Percentiles rank a stretch among this genome's conserved stretches.
phyloP scores from a whole-genome alignment of 2,888 invertebrate species.

The Morpho achilles region DNA sequence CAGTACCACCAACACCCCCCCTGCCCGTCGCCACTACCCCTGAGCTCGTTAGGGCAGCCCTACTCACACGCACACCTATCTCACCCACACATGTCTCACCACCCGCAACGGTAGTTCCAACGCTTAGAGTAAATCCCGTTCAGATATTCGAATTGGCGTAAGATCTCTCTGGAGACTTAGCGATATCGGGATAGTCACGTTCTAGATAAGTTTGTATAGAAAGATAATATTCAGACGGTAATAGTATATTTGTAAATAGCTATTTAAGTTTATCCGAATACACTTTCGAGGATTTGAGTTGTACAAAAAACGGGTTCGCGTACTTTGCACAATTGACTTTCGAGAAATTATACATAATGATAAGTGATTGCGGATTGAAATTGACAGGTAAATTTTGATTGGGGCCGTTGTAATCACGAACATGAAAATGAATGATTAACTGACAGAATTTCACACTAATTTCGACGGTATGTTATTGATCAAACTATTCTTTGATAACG shows the following conservation, averaged over 20 bases:
- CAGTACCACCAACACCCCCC: constrained; percentile 87
- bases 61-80: constrained; percentile 77
- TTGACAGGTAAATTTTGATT: constrained; percentile 52
- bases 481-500: neutral
- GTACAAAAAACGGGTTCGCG: constrained; percentile 35
- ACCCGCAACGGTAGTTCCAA: constrained; percentile 88
- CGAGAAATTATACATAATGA: constrained; percentile 32
- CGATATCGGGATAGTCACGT: constrained; percentile 64
- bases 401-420: constrained; percentile 5
- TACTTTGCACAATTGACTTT: constrained; percentile 41
- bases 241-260: constrained; percentile 67
- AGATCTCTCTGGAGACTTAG: constrained; percentile 29
- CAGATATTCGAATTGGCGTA: constrained; percentile 33
- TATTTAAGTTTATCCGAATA: constrained; percentile 31
- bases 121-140: constrained; percentile 48
- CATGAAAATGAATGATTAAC: constrained; percentile 20
- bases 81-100: constrained; percentile 87
- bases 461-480: constrained; percentile 1
- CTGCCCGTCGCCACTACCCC: constrained; percentile 87
- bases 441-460: constrained; percentile 13
- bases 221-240: constrained; percentile 49
- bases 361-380: constrained; percentile 47
- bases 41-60: constrained; percentile 70
- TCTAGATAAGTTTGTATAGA: constrained; percentile 60
- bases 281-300: constrained; percentile 50